These are phyloP conservation scores for Linyphia triangularis DNA, from an alignment of 2,888 invertebrate species.

Conservation along the genomic window DNA sequence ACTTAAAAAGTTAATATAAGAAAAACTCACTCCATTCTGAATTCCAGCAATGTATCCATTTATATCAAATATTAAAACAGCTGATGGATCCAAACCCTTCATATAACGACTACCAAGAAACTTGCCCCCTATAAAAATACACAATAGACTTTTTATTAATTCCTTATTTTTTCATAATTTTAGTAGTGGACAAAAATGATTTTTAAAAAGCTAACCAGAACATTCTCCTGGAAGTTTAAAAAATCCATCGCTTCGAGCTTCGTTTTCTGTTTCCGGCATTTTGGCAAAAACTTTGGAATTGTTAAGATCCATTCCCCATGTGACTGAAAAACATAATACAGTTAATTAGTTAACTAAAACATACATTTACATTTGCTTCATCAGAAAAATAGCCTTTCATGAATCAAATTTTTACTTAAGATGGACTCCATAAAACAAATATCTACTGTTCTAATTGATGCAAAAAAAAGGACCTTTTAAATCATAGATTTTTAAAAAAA, in stretches of 20 bases:
- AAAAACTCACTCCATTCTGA: conserved; percentile 78
- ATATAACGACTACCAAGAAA: conserved; percentile 79
- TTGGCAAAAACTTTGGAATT: conserved; percentile 67
- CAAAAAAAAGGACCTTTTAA: too few species aligned
- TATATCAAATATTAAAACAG: conserved; percentile 79
- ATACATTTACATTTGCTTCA: too few species aligned
- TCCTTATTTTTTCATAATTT: background rate
- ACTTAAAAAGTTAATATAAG: background rate
- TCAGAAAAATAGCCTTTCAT: too few species aligned
- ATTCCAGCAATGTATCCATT: conserved; percentile 80
- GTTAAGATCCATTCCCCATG: conserved; percentile 63
- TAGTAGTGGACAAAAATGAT: background rate
- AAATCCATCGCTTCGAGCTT: conserved; percentile 58
- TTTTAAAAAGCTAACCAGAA: conserved; percentile 27
- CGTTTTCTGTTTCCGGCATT: conserved; percentile 57
- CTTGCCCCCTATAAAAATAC: conserved; percentile 52
- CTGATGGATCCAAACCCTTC: conserved; percentile 78
- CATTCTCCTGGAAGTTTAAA: conserved; percentile 51
- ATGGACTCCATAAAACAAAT: too few species aligned
- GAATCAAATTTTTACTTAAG: too few species aligned
- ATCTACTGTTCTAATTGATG: too few species aligned
- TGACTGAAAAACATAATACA: too few species aligned
- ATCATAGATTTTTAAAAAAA: too few species aligned
- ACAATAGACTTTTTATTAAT: background rate
- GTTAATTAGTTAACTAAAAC: too few species aligned